phyloP scores from a whole-genome alignment of 2,797 vertebrate species.

The Dipus sagitta region DNA sequence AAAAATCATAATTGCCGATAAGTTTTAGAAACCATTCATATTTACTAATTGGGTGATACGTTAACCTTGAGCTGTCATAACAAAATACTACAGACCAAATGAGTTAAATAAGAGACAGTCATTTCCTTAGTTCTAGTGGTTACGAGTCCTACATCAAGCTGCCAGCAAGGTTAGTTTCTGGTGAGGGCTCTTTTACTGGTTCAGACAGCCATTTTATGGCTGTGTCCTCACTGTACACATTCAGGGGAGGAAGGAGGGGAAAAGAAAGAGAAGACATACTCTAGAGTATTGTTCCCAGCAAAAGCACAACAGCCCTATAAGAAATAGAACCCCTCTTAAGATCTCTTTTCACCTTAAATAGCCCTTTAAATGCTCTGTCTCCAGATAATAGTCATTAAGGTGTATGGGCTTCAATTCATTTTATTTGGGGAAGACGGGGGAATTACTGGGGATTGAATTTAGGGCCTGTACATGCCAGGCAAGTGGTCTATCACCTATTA shows the following conservation, averaged over 20 bases:
- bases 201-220: neutral
- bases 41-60: neutral
- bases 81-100: neutral
- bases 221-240: neutral
- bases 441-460: too few relatives aligned
- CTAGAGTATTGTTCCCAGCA: neutral
- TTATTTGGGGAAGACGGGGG: neutral
- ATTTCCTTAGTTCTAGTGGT: neutral
- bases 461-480: too few relatives aligned
- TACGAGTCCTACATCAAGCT: neutral
- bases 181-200: neutral
- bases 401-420: neutral
- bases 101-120: neutral
- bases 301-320: neutral
- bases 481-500: too few relatives aligned
- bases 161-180: neutral
- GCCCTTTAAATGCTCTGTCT: neutral
- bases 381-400: neutral
- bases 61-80: neutral
- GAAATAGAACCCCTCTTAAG: neutral
- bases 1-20: neutral
- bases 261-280: neutral
- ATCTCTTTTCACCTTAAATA: neutral
- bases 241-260: too few relatives aligned
- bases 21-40: neutral